Conservation (phyloP, 2,797 vertebrate genomes). For the Poeciliopsis presidionis region DNA sequence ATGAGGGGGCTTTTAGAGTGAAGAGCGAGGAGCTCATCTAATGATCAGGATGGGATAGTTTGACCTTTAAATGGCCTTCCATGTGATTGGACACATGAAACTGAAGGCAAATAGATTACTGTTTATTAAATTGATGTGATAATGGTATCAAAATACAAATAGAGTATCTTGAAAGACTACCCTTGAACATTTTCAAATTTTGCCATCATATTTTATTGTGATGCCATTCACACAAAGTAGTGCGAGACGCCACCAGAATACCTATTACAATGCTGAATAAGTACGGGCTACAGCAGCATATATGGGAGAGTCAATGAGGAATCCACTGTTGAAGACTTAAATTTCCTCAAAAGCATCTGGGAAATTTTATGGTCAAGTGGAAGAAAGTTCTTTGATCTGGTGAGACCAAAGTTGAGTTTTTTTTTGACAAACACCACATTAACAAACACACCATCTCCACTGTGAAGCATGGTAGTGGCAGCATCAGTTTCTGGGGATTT, state of each 20-base stretch:
- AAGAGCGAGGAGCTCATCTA: conserved; percentile 39
- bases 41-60: conserved; percentile 7
- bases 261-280: background rate
- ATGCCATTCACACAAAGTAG: background rate
- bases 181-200: background rate
- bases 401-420: no score
- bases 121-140: background rate
- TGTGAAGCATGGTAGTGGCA: no score
- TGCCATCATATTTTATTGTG: background rate
- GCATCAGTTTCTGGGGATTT: no score
- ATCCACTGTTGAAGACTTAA: background rate
- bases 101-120: conserved; percentile 14
- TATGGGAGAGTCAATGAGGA: background rate
- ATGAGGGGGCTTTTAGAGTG: conserved; percentile 17
- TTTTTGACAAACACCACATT: no score
- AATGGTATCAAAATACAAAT: background rate
- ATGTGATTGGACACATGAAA: conserved; percentile 19
- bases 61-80: conserved; percentile 8
- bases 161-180: background rate
- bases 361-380: background rate
- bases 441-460: no score
- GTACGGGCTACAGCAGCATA: background rate
- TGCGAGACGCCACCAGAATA: background rate
- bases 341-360: background rate
- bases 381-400: no score